A percentile compares a stretch with the other conserved stretches of the same genome.
These are phyloP conservation scores for Penaeus monodon DNA, from an alignment of 2,888 invertebrate species.

Conservation along the genomic window DNA sequence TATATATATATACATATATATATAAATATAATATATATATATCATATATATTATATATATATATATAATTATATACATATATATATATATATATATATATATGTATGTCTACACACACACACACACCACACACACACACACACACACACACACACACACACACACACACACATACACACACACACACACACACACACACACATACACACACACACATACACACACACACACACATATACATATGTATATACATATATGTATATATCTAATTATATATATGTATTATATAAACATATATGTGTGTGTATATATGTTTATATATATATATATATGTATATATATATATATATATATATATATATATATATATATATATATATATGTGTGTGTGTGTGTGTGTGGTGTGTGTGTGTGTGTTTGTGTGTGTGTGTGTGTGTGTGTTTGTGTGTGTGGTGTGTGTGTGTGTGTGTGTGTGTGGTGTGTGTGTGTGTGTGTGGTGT, in stretches of 20 bases:
- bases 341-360: neutral
- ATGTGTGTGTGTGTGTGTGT: neutral
- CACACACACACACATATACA: neutral
- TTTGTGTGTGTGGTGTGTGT: neutral
- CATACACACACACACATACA: neutral
- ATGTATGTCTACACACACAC: neutral
- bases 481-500: too few relatives aligned
- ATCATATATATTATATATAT: neutral
- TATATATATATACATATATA: neutral
- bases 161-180: neutral
- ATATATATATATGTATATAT: neutral
- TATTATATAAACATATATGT: neutral
- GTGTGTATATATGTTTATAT: neutral
- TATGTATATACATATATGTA: neutral
- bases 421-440: conserved; percentile 2
- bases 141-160: too few relatives aligned
- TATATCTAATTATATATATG: neutral
- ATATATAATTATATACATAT: neutral
- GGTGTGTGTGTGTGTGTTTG: neutral
- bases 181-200: too few relatives aligned
- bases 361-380: too few relatives aligned
- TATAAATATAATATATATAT: neutral
- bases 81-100: neutral
- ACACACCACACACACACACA: too few relatives aligned
- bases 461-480: too few relatives aligned